phyloP scores from a whole-genome alignment of 1,140 invertebrate genomes.

The Rhyzopertha dominica region DNA sequence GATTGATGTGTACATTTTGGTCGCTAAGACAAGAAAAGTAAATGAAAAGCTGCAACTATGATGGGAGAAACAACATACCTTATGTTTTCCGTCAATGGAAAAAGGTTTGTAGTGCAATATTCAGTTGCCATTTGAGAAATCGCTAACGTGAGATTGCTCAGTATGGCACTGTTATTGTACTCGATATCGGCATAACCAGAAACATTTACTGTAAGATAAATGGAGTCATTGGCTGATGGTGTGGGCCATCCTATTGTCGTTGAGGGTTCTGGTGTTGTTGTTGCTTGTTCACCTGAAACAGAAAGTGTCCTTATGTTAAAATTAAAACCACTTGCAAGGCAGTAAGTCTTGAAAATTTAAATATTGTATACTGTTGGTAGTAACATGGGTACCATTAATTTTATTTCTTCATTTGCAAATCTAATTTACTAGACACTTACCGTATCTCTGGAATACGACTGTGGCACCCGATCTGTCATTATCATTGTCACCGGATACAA shows the following conservation, averaged over 20 bases:
- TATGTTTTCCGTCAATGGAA: slow-evolving; percentile 14
- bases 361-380: no score
- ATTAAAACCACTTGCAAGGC: no score
- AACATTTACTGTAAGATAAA: slow-evolving; percentile 15
- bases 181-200: neutral
- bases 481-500: neutral
- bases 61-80: slow-evolving; percentile 22
- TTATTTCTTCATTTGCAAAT: no score
- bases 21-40: no score
- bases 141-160: slow-evolving; percentile 4
- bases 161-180: neutral
- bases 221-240: slow-evolving; percentile 12
- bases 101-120: slow-evolving; percentile 15
- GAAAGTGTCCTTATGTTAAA: no score
- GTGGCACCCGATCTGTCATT: neutral
- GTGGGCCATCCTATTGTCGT: slow-evolving; percentile 9
- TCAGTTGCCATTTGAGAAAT: slow-evolving; percentile 16
- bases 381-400: no score
- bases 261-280: slow-evolving; percentile 2
- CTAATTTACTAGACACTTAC: no score
- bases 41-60: no score
- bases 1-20: slow-evolving; percentile 20
- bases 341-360: no score
- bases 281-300: no score
- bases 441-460: neutral